These are phyloP conservation scores for Panthera leo DNA, from an alignment of 2,113 vertebrate genomes.

Conservation along the genomic window DNA sequence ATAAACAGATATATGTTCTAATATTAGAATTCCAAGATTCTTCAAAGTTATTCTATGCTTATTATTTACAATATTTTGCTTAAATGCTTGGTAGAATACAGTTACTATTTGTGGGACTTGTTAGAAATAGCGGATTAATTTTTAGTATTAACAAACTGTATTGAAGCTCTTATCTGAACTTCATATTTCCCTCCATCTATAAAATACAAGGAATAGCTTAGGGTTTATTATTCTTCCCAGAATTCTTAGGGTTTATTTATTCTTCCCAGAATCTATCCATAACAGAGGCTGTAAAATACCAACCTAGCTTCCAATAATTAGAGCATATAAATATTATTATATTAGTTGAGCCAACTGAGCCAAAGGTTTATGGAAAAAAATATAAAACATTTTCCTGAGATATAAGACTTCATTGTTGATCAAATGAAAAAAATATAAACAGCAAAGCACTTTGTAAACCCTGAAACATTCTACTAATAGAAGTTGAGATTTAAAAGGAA, in stretches of 20 bases:
- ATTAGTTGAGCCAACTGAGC: background rate
- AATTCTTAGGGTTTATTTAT: background rate
- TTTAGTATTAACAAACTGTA: background rate
- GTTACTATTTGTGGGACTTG: background rate
- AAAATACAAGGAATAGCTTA: background rate
- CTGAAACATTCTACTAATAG: background rate
- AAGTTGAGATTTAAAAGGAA: background rate
- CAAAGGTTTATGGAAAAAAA: background rate
- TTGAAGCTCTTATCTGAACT: background rate
- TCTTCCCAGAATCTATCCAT: background rate
- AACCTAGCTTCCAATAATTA: background rate
- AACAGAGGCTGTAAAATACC: background rate
- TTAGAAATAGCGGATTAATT: background rate
- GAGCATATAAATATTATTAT: background rate
- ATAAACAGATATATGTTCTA: background rate
- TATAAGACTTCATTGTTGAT: background rate
- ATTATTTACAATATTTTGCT: background rate
- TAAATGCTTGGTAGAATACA: background rate
- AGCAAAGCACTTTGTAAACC: slow-evolving; percentile 24
- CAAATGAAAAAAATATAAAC: slow-evolving; percentile 3
- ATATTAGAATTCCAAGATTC: background rate
- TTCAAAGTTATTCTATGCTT: background rate
- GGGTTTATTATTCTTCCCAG: background rate
- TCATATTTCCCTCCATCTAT: background rate
- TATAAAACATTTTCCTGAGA: background rate